These are phyloP conservation scores for Acanthoscelides obtectus DNA, from an alignment of 2,888 invertebrate genomes.

Conservation along the genomic window DNA sequence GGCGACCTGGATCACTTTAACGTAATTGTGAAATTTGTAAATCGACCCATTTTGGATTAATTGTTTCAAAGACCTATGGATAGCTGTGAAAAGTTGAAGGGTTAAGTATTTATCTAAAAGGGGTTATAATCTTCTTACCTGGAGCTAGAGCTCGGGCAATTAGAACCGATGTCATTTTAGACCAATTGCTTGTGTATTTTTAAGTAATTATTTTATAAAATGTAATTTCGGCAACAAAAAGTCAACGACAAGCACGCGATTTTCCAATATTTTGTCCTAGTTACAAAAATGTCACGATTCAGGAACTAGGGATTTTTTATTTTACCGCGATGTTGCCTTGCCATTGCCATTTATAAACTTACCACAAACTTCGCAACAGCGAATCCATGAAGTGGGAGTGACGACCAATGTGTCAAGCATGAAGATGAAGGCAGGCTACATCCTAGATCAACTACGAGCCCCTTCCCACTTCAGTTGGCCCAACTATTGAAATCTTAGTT, in stretches of 20 bases:
- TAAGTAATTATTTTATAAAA: not conserved
- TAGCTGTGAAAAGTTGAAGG: constrained; percentile 43
- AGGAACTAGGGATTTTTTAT: too few species aligned
- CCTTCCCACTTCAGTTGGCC: too few species aligned
- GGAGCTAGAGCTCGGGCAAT: constrained; percentile 38
- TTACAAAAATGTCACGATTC: too few species aligned
- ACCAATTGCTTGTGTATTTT: not conserved
- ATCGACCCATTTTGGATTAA: constrained; percentile 43
- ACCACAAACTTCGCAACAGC: too few species aligned
- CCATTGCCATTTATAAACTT: too few species aligned
- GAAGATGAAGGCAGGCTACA: too few species aligned
- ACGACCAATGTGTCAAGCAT: too few species aligned
- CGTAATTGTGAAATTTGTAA: constrained; percentile 37
- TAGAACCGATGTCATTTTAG: constrained; percentile 38
- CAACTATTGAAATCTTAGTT: too few species aligned
- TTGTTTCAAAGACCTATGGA: constrained; percentile 46
- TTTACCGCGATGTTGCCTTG: too few species aligned
- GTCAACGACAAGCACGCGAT: not conserved
- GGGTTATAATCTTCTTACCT: constrained; percentile 27
- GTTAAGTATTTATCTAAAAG: not conserved
- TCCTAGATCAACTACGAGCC: too few species aligned
- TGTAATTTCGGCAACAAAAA: not conserved
- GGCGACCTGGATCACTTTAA: constrained; percentile 37
- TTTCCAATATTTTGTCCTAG: too few species aligned
- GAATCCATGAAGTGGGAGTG: too few species aligned